Conservation (phyloP, 2,888 invertebrate species). For the Cephus sareptanus region DNA sequence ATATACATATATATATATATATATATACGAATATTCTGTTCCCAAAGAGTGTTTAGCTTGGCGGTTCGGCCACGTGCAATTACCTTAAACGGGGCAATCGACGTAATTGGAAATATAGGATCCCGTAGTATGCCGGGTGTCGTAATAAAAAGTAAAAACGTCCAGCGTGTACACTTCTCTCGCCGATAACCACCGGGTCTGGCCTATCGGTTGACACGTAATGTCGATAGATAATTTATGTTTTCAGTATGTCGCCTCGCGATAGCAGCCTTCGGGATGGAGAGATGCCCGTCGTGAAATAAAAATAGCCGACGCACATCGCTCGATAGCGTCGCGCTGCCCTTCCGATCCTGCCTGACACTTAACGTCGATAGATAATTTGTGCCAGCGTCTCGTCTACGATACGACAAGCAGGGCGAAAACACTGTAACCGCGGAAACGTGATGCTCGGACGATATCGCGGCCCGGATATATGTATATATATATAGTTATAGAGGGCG, state of each 20-base stretch:
- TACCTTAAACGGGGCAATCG: neutral
- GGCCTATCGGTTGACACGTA: neutral
- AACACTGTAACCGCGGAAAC: neutral
- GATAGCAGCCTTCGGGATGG: neutral
- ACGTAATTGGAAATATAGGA: neutral
- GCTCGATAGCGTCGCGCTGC: neutral
- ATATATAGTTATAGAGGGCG: neutral
- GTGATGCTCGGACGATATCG: neutral
- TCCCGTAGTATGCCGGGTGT: neutral
- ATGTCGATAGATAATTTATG: neutral
- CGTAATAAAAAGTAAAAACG: neutral
- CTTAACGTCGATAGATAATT: neutral
- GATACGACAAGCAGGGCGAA: neutral
- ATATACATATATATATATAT: no score
- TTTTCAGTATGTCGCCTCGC: neutral
- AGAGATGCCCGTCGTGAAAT: neutral
- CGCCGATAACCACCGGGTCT: neutral
- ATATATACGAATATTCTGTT: no score
- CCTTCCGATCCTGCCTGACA: neutral
- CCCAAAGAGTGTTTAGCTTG: neutral
- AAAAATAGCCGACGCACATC: neutral
- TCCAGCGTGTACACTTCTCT: neutral
- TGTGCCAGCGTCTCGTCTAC: neutral
- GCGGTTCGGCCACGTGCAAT: neutral
- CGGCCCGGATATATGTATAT: no score